A percentile compares a stretch with the other conserved stretches of the same genome.
phyloP scores from a whole-genome alignment of 2,113 vertebrate species.

The Aspiorhynchus laticeps region DNA sequence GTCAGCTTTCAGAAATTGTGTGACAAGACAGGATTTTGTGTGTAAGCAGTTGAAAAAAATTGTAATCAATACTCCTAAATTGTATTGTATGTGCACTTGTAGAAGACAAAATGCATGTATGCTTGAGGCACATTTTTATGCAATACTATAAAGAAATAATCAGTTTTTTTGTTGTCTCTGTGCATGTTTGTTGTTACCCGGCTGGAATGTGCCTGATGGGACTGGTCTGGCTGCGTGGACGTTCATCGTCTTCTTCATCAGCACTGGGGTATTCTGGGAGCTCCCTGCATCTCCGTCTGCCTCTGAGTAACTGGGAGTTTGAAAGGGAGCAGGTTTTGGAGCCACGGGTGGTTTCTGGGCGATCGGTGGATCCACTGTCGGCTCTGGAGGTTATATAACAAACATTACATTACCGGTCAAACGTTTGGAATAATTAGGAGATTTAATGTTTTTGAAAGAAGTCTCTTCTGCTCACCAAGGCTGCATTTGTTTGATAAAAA shows the following conservation, averaged over 20 bases:
- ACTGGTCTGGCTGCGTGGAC: constrained; percentile 76
- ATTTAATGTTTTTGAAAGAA: too few species aligned
- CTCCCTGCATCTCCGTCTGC: constrained; percentile 43
- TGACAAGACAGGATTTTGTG: too few species aligned
- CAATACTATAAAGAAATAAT: neutral
- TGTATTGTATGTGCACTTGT: too few species aligned
- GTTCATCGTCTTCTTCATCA: constrained; percentile 79
- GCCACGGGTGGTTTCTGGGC: constrained; percentile 68
- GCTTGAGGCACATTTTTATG: neutral
- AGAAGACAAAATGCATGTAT: neutral
- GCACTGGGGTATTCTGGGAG: constrained; percentile 67
- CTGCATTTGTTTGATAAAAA: too few species aligned
- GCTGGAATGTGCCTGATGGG: constrained; percentile 64
- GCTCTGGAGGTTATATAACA: constrained; percentile 47
- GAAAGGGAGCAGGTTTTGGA: constrained; percentile 63
- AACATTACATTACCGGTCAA: neutral
- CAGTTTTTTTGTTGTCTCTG: neutral
- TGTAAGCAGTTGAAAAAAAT: too few species aligned
- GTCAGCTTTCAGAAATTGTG: too few species aligned
- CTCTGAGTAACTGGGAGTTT: constrained; percentile 53
- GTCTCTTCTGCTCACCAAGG: too few species aligned
- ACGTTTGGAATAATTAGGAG: too few species aligned
- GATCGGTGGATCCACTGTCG: constrained; percentile 67
- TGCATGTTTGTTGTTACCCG: constrained; percentile 70
- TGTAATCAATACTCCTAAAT: too few species aligned